Evolutionary conservation across 1,140 invertebrate genomes (phyloP).

Genomic region (Telenomus remus): DNA sequence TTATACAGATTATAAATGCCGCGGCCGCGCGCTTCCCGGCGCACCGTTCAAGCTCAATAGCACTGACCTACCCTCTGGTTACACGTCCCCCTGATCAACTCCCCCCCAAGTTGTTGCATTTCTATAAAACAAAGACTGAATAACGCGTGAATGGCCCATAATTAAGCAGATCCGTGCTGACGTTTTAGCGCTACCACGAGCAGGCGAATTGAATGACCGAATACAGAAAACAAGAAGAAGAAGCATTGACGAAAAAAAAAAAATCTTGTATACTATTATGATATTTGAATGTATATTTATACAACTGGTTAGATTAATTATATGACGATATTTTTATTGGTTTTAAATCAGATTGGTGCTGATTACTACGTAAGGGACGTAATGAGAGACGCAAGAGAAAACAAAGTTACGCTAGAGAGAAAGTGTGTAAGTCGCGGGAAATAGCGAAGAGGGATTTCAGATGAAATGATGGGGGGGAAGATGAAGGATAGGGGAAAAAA

Average conservation of each 20-base stretch:
- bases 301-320: constrained; percentile 73
- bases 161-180: constrained; percentile 49
- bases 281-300: constrained; percentile 76
- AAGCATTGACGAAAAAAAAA: constrained; percentile 21
- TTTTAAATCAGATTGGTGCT: constrained; percentile 76
- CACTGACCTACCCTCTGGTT: background rate
- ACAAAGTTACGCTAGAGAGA: background rate
- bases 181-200: constrained; percentile 7
- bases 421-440: background rate
- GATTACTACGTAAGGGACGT: constrained; percentile 68
- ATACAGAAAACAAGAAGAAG: constrained; percentile 26
- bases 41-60: constrained; percentile 6
- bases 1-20: constrained; percentile 7
- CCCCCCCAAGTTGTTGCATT: constrained; percentile 14
- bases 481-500: background rate
- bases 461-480: background rate
- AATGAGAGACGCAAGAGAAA: constrained; percentile 7
- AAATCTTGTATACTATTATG: constrained; percentile 73
- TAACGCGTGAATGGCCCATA: constrained; percentile 28
- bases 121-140: constrained; percentile 45
- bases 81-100: too few species aligned
- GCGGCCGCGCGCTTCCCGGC: background rate
- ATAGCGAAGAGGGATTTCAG: background rate
- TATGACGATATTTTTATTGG: constrained; percentile 74
- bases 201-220: constrained; percentile 9